Evolutionary conservation across 2,113 vertebrate genomes (phyloP).

Genomic region (Aplodontia rufa): DNA sequence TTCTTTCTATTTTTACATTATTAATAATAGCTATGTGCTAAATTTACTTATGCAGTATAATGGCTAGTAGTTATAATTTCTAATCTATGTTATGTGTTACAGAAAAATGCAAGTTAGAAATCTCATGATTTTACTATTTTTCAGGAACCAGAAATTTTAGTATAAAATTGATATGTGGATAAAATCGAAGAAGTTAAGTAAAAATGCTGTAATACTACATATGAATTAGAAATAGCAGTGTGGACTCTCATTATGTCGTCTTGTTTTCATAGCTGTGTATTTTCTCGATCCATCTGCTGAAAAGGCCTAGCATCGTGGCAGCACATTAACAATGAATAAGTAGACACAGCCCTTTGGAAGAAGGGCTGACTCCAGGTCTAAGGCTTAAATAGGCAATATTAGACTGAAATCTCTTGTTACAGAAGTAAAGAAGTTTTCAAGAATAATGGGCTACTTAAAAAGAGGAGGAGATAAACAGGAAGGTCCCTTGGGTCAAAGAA

Average conservation of each 20-base stretch:
- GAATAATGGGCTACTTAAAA: not conserved
- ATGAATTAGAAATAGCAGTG: not conserved
- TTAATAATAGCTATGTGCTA: not conserved
- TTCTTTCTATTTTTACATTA: not conserved
- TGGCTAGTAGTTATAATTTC: not conserved
- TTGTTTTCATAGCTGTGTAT: not conserved
- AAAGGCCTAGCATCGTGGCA: not conserved
- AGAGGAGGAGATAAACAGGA: not conserved
- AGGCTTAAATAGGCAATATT: not conserved
- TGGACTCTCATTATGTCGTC: not conserved
- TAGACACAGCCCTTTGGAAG: not conserved
- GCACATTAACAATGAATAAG: not conserved
- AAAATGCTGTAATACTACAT: not conserved
- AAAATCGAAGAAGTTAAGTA: not conserved
- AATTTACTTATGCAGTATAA: not conserved
- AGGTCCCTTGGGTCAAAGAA: not conserved
- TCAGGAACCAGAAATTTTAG: not conserved
- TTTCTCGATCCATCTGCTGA: not conserved
- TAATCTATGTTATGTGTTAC: not conserved
- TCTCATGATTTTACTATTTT: not conserved
- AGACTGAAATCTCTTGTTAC: not conserved
- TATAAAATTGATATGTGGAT: not conserved
- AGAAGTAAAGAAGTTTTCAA: not conserved
- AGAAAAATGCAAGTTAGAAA: conserved; percentile 2
- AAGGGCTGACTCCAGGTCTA: not conserved